Percentiles rank a stretch among this genome's conserved stretches.
These are phyloP conservation scores for Caenorhabditis macrosperma DNA, from an alignment of 2,888 invertebrate species.

Conservation along the genomic window DNA sequence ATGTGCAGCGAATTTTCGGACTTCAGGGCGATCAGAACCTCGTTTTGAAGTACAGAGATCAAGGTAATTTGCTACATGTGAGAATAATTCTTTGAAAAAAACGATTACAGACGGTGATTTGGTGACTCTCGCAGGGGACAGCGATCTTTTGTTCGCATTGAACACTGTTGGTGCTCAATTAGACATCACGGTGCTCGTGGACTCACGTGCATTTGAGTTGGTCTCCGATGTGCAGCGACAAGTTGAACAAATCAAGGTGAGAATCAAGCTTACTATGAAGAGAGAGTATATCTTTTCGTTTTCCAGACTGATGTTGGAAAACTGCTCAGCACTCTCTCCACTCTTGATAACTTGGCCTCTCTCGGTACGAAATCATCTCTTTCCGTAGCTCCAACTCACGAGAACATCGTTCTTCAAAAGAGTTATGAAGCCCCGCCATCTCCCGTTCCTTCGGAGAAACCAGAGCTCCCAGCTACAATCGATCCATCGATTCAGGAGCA, in stretches of 20 bases:
- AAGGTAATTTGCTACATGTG: constrained; percentile 56
- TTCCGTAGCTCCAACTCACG: constrained; percentile 11
- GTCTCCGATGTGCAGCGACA: constrained; percentile 35
- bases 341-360: constrained; percentile 38
- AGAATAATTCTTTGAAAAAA: not conserved
- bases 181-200: constrained; percentile 23
- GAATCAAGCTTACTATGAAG: not conserved
- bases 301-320: constrained; percentile 45
- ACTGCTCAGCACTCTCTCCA: constrained; percentile 31
- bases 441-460: constrained; percentile 65
- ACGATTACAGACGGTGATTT: constrained; percentile 70
- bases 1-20: constrained; percentile 70
- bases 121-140: constrained; percentile 70
- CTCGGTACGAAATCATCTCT: too few species aligned
- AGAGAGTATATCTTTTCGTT: not conserved
- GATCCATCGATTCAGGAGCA: constrained; percentile 74
- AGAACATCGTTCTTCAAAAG: constrained; percentile 26
- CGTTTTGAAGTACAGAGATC: constrained; percentile 72
- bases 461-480: constrained; percentile 72
- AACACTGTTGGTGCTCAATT: constrained; percentile 49
- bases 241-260: constrained; percentile 57
- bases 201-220: constrained; percentile 15
- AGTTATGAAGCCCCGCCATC: constrained; percentile 58
- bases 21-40: constrained; percentile 60
- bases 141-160: constrained; percentile 71